Evolutionary conservation across 2,888 invertebrate species (phyloP).

Genomic region (Pegoplata infirma): DNA sequence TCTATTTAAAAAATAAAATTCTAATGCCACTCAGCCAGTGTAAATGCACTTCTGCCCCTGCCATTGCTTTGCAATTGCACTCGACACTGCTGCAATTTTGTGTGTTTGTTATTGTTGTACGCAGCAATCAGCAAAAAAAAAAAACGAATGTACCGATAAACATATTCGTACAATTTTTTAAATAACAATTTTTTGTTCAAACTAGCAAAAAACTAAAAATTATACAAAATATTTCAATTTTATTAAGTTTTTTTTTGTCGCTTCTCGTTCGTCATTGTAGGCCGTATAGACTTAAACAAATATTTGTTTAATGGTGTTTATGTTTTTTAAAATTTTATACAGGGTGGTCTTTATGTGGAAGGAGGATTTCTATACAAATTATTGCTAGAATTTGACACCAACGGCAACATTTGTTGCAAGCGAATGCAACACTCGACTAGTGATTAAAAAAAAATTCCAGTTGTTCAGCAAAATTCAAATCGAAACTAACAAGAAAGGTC

Average conservation of each 20-base stretch:
- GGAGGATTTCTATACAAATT: too few relatives aligned
- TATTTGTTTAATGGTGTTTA: neutral
- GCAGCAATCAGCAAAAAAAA: conserved; percentile 8
- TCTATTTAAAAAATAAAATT: conserved; percentile 42
- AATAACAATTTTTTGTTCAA: conserved; percentile 31
- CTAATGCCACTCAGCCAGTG: conserved; percentile 52
- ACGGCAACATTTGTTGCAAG: too few relatives aligned
- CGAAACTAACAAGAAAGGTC: too few relatives aligned
- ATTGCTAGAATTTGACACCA: too few relatives aligned
- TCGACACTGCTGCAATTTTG: conserved; percentile 54
- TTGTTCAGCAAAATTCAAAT: too few relatives aligned
- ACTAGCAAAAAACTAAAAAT: conserved; percentile 13
- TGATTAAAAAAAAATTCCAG: too few relatives aligned
- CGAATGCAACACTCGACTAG: too few relatives aligned
- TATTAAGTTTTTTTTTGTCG: conserved; percentile 12
- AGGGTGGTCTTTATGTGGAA: conserved; percentile 10
- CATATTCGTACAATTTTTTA: conserved; percentile 19
- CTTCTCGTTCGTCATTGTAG: conserved; percentile 34
- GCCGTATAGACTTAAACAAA: conserved; percentile 10
- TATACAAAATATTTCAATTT: conserved; percentile 27
- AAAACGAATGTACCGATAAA: conserved; percentile 31
- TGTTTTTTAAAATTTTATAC: conserved; percentile 5
- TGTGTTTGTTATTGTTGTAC: conserved; percentile 12
- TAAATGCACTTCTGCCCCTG: conserved; percentile 63
- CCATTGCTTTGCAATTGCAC: conserved; percentile 59